Base-by-base conservation (phyloP, 2,888 invertebrate species). In the Plusia festucae region DNA sequence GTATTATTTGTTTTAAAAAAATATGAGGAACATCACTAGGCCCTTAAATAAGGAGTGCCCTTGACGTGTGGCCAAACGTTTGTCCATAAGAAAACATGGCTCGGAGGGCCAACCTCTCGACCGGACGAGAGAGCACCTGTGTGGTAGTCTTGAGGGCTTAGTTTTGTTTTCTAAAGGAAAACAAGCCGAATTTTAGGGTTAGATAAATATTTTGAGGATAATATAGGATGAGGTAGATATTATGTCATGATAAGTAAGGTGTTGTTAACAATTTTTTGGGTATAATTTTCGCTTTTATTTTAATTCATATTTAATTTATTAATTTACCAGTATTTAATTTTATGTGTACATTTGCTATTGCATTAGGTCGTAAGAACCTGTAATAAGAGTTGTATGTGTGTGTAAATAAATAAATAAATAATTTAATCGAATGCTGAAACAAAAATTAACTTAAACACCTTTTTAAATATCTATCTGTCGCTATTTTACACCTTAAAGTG, bases 91-190 rank as follows among this genome's bases (percentile, higher is more conserved):
- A 84, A 87, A 86, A 85, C 87, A 85, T 88, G 86, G 61, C 57
- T 69, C 65, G 65, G 80, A 86, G 83, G 84, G 84, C 85, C 85
- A 86, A 88, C 87, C 88, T 83, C 89, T 88, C 87, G 84, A 86
- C 85, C 85, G 82, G 76, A 77, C 81, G 86, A 88, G 86, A 82
- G 85, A 70, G 63, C 77, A 79, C 77, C 78, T 77, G 78, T 79
- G 74, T 74, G 69, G 68, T 60, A 68, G 65, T 60, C 9, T 58
- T 71, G 65, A 46, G 61, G 53, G 59, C 61, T 70, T 70, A 60
- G 61, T 49, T 52, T 46, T 56, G 61, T 70, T 66, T 67, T 66
- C 27, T 16, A 56, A 52, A 60, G 54, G 54, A 18, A 30, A 22
- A 54, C 56, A 54, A 57, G 54, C 16, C 30, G 15, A 13, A 53